Percentiles rank a stretch among this genome's conserved stretches.
phyloP scores from a whole-genome alignment of 1,140 invertebrate genomes.

The Bombyx mori region DNA sequence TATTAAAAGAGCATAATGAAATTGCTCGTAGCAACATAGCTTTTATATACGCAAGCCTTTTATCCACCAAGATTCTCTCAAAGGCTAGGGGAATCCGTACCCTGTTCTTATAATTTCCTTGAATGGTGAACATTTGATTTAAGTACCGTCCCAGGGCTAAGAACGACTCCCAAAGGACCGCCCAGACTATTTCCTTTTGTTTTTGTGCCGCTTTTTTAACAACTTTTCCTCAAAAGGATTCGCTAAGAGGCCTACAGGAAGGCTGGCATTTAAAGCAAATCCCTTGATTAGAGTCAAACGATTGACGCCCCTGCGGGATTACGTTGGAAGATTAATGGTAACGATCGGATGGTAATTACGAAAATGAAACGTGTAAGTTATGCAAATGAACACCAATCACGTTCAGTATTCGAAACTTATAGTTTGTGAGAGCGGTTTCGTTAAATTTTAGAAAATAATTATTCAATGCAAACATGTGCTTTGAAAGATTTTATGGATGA shows the following conservation, averaged over 20 bases:
- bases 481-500: too few relatives aligned
- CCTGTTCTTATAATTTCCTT: constrained; percentile 63
- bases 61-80: constrained; percentile 30
- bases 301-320: constrained; percentile 38
- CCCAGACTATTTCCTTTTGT: constrained; percentile 63
- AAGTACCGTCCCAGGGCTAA: constrained; percentile 59
- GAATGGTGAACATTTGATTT: constrained; percentile 65
- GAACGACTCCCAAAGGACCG: constrained; percentile 49
- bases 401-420: too few relatives aligned
- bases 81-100: constrained; percentile 34
- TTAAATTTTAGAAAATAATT: too few relatives aligned
- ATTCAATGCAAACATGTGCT: too few relatives aligned
- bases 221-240: constrained; percentile 52
- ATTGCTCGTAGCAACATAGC: constrained; percentile 27
- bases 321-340: constrained; percentile 38
- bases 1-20: constrained; percentile 22
- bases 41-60: constrained; percentile 34
- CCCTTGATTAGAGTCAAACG: constrained; percentile 40
- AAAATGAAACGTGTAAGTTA: constrained; percentile 45
- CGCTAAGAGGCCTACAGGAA: constrained; percentile 31
- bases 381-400: constrained; percentile 33
- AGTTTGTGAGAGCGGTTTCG: too few relatives aligned
- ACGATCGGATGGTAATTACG: constrained; percentile 46
- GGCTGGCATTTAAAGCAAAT: constrained; percentile 42
- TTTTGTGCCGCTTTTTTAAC: constrained; percentile 54